Base-by-base conservation (phyloP, 2,113 vertebrate genomes). In the Silurus asotus region DNA sequence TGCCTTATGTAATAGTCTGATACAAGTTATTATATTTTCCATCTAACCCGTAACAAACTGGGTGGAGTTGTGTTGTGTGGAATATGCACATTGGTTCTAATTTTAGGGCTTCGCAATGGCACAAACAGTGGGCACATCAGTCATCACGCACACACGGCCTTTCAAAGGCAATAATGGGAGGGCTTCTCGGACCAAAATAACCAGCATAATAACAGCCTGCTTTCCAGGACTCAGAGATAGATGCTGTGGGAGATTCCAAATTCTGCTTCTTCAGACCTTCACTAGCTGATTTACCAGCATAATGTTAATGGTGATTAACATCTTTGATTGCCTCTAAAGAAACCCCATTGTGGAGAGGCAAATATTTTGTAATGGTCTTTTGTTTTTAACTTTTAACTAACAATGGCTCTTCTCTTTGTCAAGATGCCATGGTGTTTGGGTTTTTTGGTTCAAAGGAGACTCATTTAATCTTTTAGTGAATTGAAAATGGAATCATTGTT, bases 111-210 rank as follows among this genome's bases (percentile, higher is more conserved):
- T 56, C 8, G 55, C 53, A 14, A 19, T 56, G 59, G 13, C 74
- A 81, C 72, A 56, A 72, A 64, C 56, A 82, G 69, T 49, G 51
- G 62, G 53, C n/a, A 77, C 65, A 81, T 53, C 78, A 77, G 55
- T 25, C 81, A 82, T 55, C 62, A 48, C 11, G 14, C 53, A 56
- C 19, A 25, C 74, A 69, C 56, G 84, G 92, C 92, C 90, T 84
- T 89, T 91, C 81, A 89, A 87, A 92, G 92, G 85, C 86, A 69
- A 55, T 82, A 79, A 91, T 88, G 88, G 88, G 84, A 81, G 89
- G 89, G 89, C 90, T 88, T 89, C 58, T 8, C n/a, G 9, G 87
- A 92, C 93, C 87, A 92, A 95, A 95, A 94, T 94, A 95, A 89
- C 90, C 82, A 51, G 64, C 88, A 87, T 92, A 90, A 92, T 92